These are phyloP conservation scores for Acanthurus tractus DNA, from an alignment of 2,797 vertebrate species.

Conservation along the genomic window DNA sequence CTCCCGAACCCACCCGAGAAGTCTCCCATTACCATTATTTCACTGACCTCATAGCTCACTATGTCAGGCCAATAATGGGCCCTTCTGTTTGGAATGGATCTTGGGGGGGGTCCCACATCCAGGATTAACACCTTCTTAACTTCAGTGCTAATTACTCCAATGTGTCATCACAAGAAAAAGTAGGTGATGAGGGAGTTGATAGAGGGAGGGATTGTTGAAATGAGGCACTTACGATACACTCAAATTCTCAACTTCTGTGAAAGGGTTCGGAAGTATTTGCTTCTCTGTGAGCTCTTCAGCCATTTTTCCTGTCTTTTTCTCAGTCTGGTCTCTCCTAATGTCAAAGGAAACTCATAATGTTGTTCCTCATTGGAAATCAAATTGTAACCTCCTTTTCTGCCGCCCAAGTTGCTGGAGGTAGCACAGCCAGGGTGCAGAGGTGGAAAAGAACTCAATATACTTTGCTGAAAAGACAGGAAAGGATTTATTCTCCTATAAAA, in stretches of 20 bases:
- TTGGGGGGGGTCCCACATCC: conserved; percentile 41
- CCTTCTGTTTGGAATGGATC: conserved; percentile 61
- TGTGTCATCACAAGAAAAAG: conserved; percentile 59
- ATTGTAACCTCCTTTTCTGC: neutral
- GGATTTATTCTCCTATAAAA: neutral
- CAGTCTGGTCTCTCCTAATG: neutral
- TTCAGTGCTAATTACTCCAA: conserved; percentile 61
- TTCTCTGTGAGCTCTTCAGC: conserved; percentile 22
- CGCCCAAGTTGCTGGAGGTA: neutral
- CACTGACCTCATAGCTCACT: conserved; percentile 39
- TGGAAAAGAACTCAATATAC: neutral
- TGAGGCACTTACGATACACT: conserved; percentile 33
- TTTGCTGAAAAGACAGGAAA: neutral
- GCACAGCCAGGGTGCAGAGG: neutral
- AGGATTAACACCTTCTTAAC: conserved; percentile 72
- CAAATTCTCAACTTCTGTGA: conserved; percentile 18
- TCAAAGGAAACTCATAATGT: conserved; percentile 22
- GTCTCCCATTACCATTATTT: conserved; percentile 65
- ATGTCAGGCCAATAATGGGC: conserved; percentile 41
- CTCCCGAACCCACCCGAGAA: conserved; percentile 46
- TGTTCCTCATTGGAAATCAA: conserved; percentile 6
- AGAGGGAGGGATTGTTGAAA: conserved; percentile 42
- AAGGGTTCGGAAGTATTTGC: conserved; percentile 30
- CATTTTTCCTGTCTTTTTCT: neutral
- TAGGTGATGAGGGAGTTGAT: conserved; percentile 45